Conservation (phyloP, 2,888 invertebrate species). For the Heliconius sara region DNA sequence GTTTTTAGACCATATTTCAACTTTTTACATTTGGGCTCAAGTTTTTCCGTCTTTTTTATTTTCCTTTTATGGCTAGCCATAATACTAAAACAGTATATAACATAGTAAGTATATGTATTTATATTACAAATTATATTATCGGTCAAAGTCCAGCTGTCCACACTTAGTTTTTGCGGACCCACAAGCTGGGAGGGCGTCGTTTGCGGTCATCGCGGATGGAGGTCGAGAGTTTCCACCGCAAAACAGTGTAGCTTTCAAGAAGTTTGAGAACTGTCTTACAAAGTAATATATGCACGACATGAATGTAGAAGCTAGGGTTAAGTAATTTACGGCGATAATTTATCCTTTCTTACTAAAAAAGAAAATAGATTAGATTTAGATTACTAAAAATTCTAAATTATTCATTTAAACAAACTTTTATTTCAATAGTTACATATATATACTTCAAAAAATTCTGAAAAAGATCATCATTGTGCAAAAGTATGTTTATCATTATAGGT, state of each 20-base stretch:
- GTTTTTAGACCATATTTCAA: no score
- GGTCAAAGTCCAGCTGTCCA: background rate
- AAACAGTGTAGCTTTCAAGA: slow-evolving; percentile 25
- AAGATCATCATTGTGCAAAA: no score
- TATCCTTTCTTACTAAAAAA: background rate
- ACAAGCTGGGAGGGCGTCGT: slow-evolving; percentile 9
- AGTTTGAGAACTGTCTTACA: slow-evolving; percentile 17
- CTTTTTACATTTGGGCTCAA: no score
- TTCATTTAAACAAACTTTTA: no score
- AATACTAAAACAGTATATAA: background rate
- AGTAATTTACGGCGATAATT: slow-evolving; percentile 5
- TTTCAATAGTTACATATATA: no score
- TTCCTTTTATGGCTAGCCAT: no score
- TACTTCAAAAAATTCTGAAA: no score
- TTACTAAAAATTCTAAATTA: background rate
- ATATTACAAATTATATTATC: background rate
- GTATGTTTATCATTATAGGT: no score
- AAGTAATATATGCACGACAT: slow-evolving; percentile 8
- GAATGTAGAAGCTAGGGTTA: background rate
- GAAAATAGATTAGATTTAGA: no score
- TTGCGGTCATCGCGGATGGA: slow-evolving; percentile 18
- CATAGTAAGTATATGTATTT: background rate
- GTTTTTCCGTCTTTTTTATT: no score
- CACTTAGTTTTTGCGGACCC: slow-evolving; percentile 14
- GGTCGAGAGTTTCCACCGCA: slow-evolving; percentile 22